Conservation (phyloP, 1,140 invertebrate genomes). For the Euborellia annulipes region DNA sequence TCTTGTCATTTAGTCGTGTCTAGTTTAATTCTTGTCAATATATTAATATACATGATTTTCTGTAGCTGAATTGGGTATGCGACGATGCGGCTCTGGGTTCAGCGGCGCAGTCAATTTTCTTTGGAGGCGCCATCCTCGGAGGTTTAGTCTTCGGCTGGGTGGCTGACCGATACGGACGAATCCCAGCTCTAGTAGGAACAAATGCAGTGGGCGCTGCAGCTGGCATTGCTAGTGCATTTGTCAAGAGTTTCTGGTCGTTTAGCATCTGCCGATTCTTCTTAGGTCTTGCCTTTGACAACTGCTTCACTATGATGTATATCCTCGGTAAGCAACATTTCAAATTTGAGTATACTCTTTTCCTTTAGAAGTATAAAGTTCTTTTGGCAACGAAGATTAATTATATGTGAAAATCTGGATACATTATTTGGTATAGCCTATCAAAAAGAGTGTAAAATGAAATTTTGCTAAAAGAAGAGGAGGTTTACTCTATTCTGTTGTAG, state of each 20-base stretch:
- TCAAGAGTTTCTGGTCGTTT: constrained; percentile 54
- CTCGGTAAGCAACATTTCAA: constrained; percentile 66
- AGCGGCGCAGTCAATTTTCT: constrained; percentile 66
- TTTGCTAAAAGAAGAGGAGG: too few species aligned
- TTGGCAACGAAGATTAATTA: too few species aligned
- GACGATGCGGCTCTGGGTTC: constrained; percentile 54
- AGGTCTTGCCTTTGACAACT: constrained; percentile 76
- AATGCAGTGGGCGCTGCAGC: constrained; percentile 60
- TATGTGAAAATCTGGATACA: too few species aligned
- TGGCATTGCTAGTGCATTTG: constrained; percentile 55
- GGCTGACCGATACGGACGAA: constrained; percentile 65
- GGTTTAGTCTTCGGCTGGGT: constrained; percentile 72
- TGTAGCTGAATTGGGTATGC: constrained; percentile 70
- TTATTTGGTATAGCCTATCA: too few species aligned
- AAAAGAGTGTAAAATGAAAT: too few species aligned
- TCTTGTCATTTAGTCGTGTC: too few species aligned
- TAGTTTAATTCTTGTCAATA: too few species aligned
- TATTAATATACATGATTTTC: too few species aligned
- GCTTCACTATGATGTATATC: constrained; percentile 88
- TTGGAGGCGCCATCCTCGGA: constrained; percentile 69
- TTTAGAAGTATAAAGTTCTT: too few species aligned
- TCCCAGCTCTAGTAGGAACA: constrained; percentile 62
- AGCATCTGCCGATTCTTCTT: constrained; percentile 63
- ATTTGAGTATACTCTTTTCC: too few species aligned
- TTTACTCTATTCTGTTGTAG: too few species aligned